Conservation (phyloP, 2,888 invertebrate genomes). For the Meteorus cinctellus region DNA sequence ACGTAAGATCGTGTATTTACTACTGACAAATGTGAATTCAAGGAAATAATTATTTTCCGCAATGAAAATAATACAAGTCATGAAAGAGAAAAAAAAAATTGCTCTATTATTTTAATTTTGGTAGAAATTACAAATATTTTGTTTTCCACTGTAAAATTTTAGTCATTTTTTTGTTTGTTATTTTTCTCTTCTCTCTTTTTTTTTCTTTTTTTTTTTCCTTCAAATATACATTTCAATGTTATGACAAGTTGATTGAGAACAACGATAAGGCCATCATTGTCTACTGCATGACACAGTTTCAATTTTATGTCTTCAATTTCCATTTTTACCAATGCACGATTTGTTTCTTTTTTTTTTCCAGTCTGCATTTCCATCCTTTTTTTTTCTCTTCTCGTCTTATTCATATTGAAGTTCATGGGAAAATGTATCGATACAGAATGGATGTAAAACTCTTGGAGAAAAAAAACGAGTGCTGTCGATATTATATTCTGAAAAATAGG, state of each 20-base stretch:
- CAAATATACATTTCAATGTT: conserved; percentile 2
- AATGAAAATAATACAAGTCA: neutral
- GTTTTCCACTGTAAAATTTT: too few relatives aligned
- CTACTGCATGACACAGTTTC: neutral
- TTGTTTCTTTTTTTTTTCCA: conserved; percentile 7
- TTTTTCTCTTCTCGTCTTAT: too few relatives aligned
- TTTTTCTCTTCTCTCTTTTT: neutral
- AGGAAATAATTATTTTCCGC: neutral
- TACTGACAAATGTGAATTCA: neutral
- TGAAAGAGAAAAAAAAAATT: neutral
- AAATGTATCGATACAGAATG: too few relatives aligned
- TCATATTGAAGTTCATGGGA: too few relatives aligned
- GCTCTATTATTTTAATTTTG: neutral
- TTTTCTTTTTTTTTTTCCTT: too few relatives aligned
- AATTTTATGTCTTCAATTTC: neutral
- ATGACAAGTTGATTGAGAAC: conserved; percentile 27
- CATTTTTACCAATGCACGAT: too few relatives aligned
- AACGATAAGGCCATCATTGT: conserved; percentile 5
- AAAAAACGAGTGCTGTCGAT: too few relatives aligned
- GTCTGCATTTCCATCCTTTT: neutral
- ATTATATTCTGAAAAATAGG: too few relatives aligned
- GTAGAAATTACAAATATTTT: neutral
- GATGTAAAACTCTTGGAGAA: too few relatives aligned
- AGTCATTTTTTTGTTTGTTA: neutral
- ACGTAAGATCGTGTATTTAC: neutral